Percentiles rank a stretch among this genome's conserved stretches.
These are phyloP conservation scores for Ceratothoa steindachneri DNA, from an alignment of 2,888 invertebrate genomes.

Conservation along the genomic window DNA sequence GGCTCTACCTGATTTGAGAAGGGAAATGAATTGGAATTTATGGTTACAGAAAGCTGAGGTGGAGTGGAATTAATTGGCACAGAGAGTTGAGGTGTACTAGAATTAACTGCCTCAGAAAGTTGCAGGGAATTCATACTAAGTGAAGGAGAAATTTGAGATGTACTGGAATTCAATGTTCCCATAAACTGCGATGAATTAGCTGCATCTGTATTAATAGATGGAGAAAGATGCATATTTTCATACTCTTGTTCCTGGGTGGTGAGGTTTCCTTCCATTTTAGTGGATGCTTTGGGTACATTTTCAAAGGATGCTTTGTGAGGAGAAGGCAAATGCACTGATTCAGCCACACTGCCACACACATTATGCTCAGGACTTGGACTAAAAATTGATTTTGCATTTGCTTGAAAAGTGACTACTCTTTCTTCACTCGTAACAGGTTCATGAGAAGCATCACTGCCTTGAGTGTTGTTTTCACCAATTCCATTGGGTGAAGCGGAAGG, in stretches of 20 bases:
- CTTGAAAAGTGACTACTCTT: background rate
- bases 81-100: too few relatives aligned
- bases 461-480: too few relatives aligned
- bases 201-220: background rate
- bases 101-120: too few relatives aligned
- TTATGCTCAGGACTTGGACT: constrained; percentile 10
- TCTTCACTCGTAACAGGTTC: too few relatives aligned
- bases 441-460: too few relatives aligned
- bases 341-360: background rate
- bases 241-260: background rate
- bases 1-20: too few relatives aligned
- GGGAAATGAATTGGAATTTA: too few relatives aligned
- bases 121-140: too few relatives aligned
- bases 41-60: too few relatives aligned
- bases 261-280: background rate
- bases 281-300: background rate
- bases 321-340: background rate
- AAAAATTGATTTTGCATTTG: constrained; percentile 1
- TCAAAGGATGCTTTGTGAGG: background rate
- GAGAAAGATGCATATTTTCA: background rate
- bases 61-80: too few relatives aligned
- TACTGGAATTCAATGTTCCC: background rate
- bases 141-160: background rate
- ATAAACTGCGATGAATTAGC: too few relatives aligned
- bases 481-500: too few relatives aligned